Conservation (phyloP, 1,140 invertebrate genomes). For the Philopotamus ludificatus region DNA sequence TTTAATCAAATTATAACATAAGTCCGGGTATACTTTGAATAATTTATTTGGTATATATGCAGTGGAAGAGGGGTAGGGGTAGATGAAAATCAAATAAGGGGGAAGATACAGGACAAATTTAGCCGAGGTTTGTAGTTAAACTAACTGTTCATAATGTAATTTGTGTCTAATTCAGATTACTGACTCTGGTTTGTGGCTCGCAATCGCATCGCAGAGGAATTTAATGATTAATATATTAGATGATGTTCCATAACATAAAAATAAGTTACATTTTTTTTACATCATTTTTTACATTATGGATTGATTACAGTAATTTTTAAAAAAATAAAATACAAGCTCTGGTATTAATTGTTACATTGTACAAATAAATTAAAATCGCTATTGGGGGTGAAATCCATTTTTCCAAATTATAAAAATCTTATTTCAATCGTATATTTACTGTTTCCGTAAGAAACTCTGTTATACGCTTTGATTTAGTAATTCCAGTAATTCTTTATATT, state of each 20-base stretch:
- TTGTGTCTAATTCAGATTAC: slow-evolving; percentile 43
- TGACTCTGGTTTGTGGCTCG: slow-evolving; percentile 30
- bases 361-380: too few species aligned
- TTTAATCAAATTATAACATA: slow-evolving; percentile 35
- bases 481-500: too few species aligned
- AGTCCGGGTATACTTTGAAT: slow-evolving; percentile 42
- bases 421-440: too few species aligned
- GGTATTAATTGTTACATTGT: too few species aligned
- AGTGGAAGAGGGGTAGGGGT: slow-evolving; percentile 13
- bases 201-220: slow-evolving; percentile 6
- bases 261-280: not conserved
- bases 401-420: too few species aligned
- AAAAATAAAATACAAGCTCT: too few species aligned
- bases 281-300: not conserved
- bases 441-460: too few species aligned
- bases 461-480: too few species aligned
- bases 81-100: slow-evolving; percentile 41
- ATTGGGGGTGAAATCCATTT: too few species aligned
- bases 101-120: slow-evolving; percentile 41
- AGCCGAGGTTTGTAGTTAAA: slow-evolving; percentile 43
- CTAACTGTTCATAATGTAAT: slow-evolving; percentile 43
- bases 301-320: too few species aligned
- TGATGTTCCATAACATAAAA: too few species aligned
- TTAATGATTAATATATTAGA: too few species aligned
- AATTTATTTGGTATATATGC: slow-evolving; percentile 41